Base-by-base conservation (phyloP, 2,113 vertebrate species). In the Electrona antarctica region DNA sequence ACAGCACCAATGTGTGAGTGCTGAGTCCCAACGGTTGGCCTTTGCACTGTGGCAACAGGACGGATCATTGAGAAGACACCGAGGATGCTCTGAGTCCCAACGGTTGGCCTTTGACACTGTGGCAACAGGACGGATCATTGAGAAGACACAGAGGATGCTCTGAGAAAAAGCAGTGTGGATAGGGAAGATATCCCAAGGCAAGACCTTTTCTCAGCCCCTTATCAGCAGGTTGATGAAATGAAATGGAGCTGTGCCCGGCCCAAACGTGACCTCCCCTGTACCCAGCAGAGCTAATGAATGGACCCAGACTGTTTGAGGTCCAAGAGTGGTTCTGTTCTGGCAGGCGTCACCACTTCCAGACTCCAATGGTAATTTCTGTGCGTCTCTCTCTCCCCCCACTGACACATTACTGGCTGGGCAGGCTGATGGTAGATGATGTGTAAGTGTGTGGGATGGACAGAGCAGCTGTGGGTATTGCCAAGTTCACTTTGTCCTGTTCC, bases 351-450 rank as follows among this genome's bases (percentile, higher is more conserved):
- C 69, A 8, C 68, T 78, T 68, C 83, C 76, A 82, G 64, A 68
- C 64, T 60, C 63, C 56, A 60, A 3, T 68, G 62, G 60, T 83
- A 74, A 83, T 77, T 83, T 77, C 83, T 81, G 62, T 70, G 77
- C 65, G 61, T 81, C 68, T 79, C 76, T 21, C 67, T 56, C 67
- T 21, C 21, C 2, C 33, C 33, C 33, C 33, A 41, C 66, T 80
- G 75, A 85, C 82, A 85, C 59, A 61, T 83, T 70, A 83, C 76
- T 87, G 88, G 82, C 79, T 70, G 64, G 75, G 67, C 60, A 7
- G 57, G 71, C 67, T 70, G 74, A 78, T 78, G 74, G 72, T 49
- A 41, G 77, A 86, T 69, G 64, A 21, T 66, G 69, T 73, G 64
- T 65, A 56, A 81, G 47, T 29, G 64, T 71, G 46, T 76, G 66